phyloP scores from a whole-genome alignment of 1,140 invertebrate species.

The Caenorhabditis briggsae region DNA sequence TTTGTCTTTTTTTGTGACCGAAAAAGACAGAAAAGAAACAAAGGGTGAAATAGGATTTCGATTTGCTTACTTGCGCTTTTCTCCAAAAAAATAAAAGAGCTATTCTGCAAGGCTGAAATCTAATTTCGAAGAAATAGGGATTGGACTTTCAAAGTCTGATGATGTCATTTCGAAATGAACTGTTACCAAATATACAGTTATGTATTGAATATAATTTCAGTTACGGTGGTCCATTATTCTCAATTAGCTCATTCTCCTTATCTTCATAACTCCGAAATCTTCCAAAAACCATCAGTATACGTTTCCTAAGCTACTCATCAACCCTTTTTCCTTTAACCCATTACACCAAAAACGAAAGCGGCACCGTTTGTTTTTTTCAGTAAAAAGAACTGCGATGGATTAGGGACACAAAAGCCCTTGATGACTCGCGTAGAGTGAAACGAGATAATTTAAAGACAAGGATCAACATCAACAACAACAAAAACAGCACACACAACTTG shows the following conservation, averaged over 20 bases:
- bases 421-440: constrained; percentile 10
- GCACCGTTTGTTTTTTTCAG: neutral
- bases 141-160: constrained; percentile 12
- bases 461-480: constrained; percentile 35
- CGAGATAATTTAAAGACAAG: constrained; percentile 34
- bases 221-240: too few relatives aligned
- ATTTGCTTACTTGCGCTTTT: constrained; percentile 52
- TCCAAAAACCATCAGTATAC: too few relatives aligned
- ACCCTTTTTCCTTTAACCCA: neutral
- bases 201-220: too few relatives aligned
- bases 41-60: constrained; percentile 33
- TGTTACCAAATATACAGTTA: too few relatives aligned
- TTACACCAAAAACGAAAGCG: neutral
- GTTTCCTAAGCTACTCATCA: neutral
- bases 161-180: neutral
- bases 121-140: neutral
- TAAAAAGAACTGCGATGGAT: constrained; percentile 19
- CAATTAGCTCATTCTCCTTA: too few relatives aligned
- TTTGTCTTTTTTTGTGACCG: neutral
- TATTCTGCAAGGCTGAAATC: constrained; percentile 9
- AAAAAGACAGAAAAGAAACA: neutral
- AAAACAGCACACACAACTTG: neutral
- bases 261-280: too few relatives aligned
- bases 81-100: neutral
- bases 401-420: neutral